Evolutionary conservation across 1,140 invertebrate genomes (phyloP), one percentile per base, ranked within the genome.

Genomic region (Hyles vespertilio): DNA sequence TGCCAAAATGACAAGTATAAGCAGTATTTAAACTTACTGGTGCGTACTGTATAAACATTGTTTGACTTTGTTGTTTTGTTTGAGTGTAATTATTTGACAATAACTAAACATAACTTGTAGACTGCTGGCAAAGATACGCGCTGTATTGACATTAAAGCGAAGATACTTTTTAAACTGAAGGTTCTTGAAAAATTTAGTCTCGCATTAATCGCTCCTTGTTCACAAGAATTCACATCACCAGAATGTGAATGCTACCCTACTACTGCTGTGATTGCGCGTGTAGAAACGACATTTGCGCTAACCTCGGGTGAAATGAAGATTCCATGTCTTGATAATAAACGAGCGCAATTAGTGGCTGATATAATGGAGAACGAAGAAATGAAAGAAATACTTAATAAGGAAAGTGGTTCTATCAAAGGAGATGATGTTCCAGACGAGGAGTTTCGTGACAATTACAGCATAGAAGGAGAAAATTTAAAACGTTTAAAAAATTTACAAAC

Each of bases 91-190:
- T 36, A 8, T 5, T n/a, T 48, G 5, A 11, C 1, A 48, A 11
- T 10, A 48, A 11, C 34, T 33, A 33, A 11, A 22, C 9, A 47
- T 48, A 33, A 48, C 32, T 74, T 76, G 58, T 65, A 85, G 83
- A 81, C 79, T 8, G 67, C 74, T 32, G 83, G 81, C n/a, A 84
- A 79, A 74, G 81, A 88, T 50, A 86, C 65, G 3, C 70, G 76
- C 44, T 59, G 72, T 45, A 70, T 87, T 11, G 79, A 87, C 53
- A 74, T 87, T 45, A 87, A 79, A 67, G 84, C 79, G 32, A 87
- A 81, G 72, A 89, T 89, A 50, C 56, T 86, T n/a, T 87, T 74
- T 56, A 87, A 87, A 68, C 66, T 89, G n/a, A 87, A 84, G 63
- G 71, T 87, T 8, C 65, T 89, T 40, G 84, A 89, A 67, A 86